Evolutionary conservation across 1,140 invertebrate species (phyloP), one percentile per base, ranked within the genome.

Genomic region (Conopomorpha cramerella): DNA sequence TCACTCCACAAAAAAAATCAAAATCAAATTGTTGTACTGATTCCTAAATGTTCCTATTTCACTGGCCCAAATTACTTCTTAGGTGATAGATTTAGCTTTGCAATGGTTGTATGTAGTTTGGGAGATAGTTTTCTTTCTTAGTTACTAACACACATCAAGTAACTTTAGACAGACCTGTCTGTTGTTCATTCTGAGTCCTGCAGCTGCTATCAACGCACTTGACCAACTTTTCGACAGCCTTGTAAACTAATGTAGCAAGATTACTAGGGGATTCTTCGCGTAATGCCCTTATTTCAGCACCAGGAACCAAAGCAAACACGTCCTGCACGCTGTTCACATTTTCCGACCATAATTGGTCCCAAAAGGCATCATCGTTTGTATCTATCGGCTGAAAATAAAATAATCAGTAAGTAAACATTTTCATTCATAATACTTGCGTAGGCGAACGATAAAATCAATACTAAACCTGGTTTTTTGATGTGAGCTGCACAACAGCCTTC

Each of bases 341-440:
- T 48, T 98, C 95, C 3, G 90, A 91, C 96, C 96, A 99, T 68
- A 99, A 98, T 68, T 99, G 96, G 61, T 97, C 93, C 97, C 97
- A 99, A 68, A 99, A 99, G 40, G 83, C 83, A 51, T 98, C 93
- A 77, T 99, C 95, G 36, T 83, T 84, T 16, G 91, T 84, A 71
- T 96, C 92, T 37, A 96, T 91, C 17, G 92, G 91, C 92, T 96
- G 55, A 12, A 58, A 46, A 17, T 16, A 27, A 8, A 2, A 37
- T 19, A 33, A 39, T 30, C 13, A 31, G 27, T 13, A 12, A 37
- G 11, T 13, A 28, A 15, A 31, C 57, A 26, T 18, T 25, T 18
- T 10, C 11, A 34, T 13, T n/a, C 16, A 3, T 25, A 34, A 30
- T 8, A 19, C 11, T 27, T 16, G 15, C 15, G 8, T 16, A 30